phyloP scores from a whole-genome alignment of 2,888 invertebrate genomes.

The Oasisia sp. region DNA sequence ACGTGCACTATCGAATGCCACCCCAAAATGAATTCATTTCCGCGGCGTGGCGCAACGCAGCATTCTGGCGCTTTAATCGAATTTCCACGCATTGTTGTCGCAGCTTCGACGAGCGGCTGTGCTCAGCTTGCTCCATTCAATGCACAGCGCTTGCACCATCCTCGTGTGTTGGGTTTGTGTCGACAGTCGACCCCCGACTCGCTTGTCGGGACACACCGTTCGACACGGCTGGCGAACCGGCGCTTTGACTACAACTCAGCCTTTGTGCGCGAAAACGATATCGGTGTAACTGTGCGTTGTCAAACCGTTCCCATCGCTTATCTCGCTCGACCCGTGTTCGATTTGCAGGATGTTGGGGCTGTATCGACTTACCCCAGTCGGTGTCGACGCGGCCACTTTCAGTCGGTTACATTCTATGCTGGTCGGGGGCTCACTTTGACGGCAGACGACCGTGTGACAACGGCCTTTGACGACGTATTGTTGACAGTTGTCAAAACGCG shows the following conservation, averaged over 20 bases:
- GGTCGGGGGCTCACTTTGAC: background rate
- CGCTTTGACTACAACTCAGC: background rate
- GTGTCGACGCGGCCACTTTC: background rate
- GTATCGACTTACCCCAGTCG: background rate
- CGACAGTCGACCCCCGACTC: background rate
- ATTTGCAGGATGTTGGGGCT: background rate
- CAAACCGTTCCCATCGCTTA: background rate
- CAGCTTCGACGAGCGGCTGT: background rate
- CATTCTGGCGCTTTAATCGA: background rate
- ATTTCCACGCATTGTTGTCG: background rate
- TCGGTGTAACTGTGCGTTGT: background rate
- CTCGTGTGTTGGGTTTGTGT: background rate
- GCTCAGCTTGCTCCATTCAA: background rate
- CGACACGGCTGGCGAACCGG: background rate
- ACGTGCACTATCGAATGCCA: background rate
- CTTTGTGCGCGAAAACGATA: background rate
- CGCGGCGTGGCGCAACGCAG: background rate
- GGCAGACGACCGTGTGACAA: background rate
- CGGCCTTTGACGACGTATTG: background rate
- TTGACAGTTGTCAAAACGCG: slow-evolving; percentile 17
- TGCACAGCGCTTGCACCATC: background rate
- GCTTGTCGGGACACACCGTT: background rate
- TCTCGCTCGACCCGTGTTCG: background rate
- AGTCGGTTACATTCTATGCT: slow-evolving; percentile 12
- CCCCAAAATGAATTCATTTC: background rate